phyloP scores from a whole-genome alignment of 1,140 invertebrate species.

The Philopotamus ludificatus region DNA sequence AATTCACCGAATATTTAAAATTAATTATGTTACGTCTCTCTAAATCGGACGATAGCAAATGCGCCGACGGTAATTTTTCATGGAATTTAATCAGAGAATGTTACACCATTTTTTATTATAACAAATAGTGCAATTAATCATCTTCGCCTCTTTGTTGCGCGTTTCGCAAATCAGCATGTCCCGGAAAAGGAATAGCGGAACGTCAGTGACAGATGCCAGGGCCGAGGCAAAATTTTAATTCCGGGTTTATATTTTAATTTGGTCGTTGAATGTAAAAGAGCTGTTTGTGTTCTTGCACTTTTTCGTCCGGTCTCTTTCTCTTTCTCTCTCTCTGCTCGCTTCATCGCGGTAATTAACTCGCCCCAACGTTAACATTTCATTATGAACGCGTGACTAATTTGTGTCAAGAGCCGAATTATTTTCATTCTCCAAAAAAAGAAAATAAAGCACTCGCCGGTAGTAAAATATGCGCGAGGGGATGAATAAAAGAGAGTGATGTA shows the following conservation, averaged over 20 bases:
- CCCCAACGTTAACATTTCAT: slow-evolving; percentile 37
- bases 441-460: slow-evolving; percentile 5
- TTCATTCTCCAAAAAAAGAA: slow-evolving; percentile 20
- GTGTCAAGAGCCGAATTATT: slow-evolving; percentile 34
- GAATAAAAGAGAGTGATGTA: not conserved
- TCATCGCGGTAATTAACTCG: slow-evolving; percentile 34
- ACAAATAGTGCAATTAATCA: not conserved
- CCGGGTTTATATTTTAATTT: slow-evolving; percentile 6
- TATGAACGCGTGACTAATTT: slow-evolving; percentile 40
- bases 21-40: too few relatives aligned
- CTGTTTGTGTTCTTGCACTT: slow-evolving; percentile 1
- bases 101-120: too few relatives aligned
- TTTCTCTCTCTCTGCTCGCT: slow-evolving; percentile 29
- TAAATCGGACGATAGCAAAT: too few relatives aligned
- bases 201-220: slow-evolving; percentile 8
- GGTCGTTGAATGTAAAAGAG: slow-evolving; percentile 1
- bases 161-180: not conserved
- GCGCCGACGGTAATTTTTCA: too few relatives aligned
- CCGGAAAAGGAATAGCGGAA: not conserved
- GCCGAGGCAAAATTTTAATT: slow-evolving; percentile 4
- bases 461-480: slow-evolving; percentile 15
- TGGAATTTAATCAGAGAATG: too few relatives aligned
- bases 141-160: not conserved
- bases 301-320: not conserved
- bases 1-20: too few relatives aligned